phyloP scores from a whole-genome alignment of 2,113 vertebrate species.

The Thryonomys swinderianus region DNA sequence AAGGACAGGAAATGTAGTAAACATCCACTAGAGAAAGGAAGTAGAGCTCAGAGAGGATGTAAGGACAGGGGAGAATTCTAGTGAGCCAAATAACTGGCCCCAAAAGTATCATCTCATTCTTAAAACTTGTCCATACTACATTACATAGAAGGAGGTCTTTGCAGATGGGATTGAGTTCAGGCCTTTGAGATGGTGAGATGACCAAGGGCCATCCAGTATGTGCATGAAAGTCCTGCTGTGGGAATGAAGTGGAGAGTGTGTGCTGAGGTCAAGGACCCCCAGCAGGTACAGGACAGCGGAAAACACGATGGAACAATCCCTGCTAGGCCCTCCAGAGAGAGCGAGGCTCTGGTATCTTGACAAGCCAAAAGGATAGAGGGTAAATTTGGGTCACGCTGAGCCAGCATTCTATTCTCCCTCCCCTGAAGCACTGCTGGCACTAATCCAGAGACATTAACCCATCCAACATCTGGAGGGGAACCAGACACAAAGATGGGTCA shows the following conservation, averaged over 20 bases:
- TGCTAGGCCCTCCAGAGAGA: background rate
- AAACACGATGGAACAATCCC: fast-evolving
- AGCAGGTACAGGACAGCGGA: background rate
- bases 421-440: background rate
- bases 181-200: fast-evolving
- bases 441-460: background rate
- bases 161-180: no score
- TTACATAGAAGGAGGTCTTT: no score
- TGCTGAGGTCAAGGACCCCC: background rate
- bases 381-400: background rate
- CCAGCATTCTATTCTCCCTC: background rate
- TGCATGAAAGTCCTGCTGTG: background rate
- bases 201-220: background rate
- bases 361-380: background rate
- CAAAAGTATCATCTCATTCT: fast-evolving
- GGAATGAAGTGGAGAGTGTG: no score
- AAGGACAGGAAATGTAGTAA: fast-evolving
- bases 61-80: fast-evolving
- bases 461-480: background rate
- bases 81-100: fast-evolving
- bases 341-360: background rate
- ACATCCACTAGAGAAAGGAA: background rate
- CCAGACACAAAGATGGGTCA: background rate
- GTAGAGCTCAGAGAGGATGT: background rate
- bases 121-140: fast-evolving